A percentile compares a stretch with the other conserved stretches of the same genome.
Conservation (phyloP, 2,797 vertebrate genomes). For the Trematomus bernacchii region DNA sequence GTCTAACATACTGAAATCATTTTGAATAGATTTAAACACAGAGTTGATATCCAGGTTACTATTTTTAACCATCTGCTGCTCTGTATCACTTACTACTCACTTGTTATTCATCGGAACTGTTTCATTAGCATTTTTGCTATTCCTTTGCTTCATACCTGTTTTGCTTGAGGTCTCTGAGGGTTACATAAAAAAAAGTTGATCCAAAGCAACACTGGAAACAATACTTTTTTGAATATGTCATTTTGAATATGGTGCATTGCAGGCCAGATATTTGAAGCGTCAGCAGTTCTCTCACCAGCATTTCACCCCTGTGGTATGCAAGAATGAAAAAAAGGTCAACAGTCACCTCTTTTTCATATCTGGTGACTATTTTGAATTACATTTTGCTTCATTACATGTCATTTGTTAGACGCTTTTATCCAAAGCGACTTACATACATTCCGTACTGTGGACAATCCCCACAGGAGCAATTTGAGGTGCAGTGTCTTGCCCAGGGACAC, state of each 20-base stretch:
- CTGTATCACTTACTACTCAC: background rate
- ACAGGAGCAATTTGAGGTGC: no score
- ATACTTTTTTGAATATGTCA: constrained; percentile 1
- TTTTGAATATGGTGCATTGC: constrained; percentile 27
- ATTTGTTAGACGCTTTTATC: no score
- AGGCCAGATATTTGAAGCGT: constrained; percentile 12
- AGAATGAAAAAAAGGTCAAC: background rate
- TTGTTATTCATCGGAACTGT: background rate
- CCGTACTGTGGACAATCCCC: no score
- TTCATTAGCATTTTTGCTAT: constrained; percentile 10
- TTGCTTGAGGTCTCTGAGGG: background rate
- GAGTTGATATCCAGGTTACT: background rate
- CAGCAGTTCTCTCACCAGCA: constrained; percentile 12
- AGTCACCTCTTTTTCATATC: background rate
- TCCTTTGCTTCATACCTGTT: constrained; percentile 4
- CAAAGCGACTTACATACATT: no score
- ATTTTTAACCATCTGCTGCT: constrained; percentile 17
- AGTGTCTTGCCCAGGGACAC: no score
- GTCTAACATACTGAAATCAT: constrained; percentile 7
- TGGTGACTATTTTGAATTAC: background rate
- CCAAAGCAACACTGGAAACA: background rate
- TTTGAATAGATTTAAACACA: constrained; percentile 23
- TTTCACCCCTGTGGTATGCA: constrained; percentile 6
- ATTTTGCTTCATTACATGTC: no score
- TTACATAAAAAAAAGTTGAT: background rate